Percentiles rank a stretch among this genome's conserved stretches.
Evolutionary conservation across 2,113 vertebrate genomes (phyloP).

Genomic region (Cynopterus brachyotis): DNA sequence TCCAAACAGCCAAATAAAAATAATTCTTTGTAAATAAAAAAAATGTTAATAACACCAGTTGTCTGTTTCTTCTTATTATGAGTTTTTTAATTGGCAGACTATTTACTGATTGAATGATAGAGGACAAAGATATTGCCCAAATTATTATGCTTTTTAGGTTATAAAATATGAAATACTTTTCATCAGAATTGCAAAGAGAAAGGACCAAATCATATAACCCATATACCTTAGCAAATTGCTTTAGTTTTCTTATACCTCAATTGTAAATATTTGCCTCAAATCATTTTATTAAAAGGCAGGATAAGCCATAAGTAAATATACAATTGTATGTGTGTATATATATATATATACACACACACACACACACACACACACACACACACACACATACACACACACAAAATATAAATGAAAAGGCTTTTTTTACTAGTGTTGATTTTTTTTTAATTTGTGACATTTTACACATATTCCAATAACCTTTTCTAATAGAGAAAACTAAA

Average conservation of each 20-base stretch:
- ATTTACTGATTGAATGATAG: background rate
- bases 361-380: too few relatives aligned
- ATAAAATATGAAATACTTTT: background rate
- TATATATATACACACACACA: too few relatives aligned
- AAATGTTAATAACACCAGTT: background rate
- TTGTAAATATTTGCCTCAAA: background rate
- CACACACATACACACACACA: too few relatives aligned
- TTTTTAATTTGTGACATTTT: background rate
- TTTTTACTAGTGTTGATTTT: background rate
- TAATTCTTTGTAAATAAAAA: conserved; percentile 64
- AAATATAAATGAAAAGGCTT: background rate
- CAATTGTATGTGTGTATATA: too few relatives aligned
- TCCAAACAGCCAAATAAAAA: conserved; percentile 39
- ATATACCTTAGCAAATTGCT: background rate
- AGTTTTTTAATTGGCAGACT: background rate
- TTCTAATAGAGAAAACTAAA: background rate
- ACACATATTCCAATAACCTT: background rate
- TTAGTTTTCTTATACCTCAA: background rate
- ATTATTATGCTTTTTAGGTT: background rate
- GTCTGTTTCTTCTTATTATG: background rate
- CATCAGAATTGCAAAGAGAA: background rate
- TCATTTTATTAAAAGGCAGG: background rate
- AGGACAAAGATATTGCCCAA: background rate
- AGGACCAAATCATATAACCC: background rate
- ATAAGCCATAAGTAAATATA: background rate